Evolutionary conservation across 2,113 vertebrate genomes (phyloP).

Genomic region (Chauna torquata): DNA sequence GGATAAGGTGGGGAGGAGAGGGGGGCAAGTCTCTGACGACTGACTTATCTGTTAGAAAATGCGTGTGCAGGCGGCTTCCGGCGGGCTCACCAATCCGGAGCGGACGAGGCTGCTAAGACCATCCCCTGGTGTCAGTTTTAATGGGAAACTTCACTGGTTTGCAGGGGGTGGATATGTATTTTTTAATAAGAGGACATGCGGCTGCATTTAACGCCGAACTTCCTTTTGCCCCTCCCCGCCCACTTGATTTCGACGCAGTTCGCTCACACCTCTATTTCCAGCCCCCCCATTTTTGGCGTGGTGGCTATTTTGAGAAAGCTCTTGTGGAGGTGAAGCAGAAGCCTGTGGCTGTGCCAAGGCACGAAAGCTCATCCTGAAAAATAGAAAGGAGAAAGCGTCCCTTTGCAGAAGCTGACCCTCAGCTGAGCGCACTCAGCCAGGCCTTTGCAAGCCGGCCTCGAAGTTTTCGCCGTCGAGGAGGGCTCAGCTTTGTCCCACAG

Average conservation of each 20-base stretch:
- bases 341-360: neutral
- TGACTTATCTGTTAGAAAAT: constrained; percentile 17
- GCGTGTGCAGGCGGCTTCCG: neutral
- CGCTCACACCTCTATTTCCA: neutral
- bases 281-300: neutral
- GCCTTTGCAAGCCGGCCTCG: neutral
- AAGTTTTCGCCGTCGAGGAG: neutral
- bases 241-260: neutral
- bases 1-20: neutral
- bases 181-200: neutral
- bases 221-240: neutral
- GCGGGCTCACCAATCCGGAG: neutral
- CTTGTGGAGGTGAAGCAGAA: neutral
- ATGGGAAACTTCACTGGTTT: constrained; percentile 12
- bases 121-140: neutral
- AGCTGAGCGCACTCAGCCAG: fast-evolving
- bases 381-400: neutral
- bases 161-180: neutral
- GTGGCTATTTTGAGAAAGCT: neutral
- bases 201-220: neutral
- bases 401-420: neutral
- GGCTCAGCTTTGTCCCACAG: too few species aligned
- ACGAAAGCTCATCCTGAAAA: neutral
- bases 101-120: neutral
- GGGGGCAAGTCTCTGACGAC: neutral